Percentiles rank a stretch among this genome's conserved stretches.
phyloP scores from a whole-genome alignment of 2,888 invertebrate genomes.

The Tenthredo amoena region DNA sequence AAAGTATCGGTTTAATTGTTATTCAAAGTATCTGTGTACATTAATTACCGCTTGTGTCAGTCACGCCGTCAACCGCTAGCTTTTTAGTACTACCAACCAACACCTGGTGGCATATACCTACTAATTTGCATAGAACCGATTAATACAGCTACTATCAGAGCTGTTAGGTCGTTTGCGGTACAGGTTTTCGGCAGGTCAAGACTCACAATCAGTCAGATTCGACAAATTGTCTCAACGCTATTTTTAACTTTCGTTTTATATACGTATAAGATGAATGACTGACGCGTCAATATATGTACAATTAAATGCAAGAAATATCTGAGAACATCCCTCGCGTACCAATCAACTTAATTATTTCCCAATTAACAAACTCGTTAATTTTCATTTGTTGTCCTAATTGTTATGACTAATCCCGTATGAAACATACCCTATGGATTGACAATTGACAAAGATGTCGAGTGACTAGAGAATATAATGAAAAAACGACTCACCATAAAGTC shows the following conservation, averaged over 20 bases:
- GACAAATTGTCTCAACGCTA: neutral
- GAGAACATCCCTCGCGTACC: neutral
- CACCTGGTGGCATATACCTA: neutral
- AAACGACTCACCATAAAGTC: neutral
- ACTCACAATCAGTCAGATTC: neutral
- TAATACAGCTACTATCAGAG: conserved; percentile 22
- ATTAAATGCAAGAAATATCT: neutral
- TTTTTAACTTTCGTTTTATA: conserved; percentile 3
- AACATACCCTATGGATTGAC: neutral
- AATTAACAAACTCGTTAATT: neutral
- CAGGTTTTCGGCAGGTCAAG: conserved; percentile 45
- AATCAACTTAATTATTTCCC: neutral
- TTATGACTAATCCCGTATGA: neutral
- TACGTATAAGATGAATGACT: neutral
- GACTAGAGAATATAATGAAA: neutral
- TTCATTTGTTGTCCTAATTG: neutral
- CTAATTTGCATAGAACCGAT: conserved; percentile 46
- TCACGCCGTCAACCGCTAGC: conserved; percentile 22
- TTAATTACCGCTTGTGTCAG: conserved; percentile 26
- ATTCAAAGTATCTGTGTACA: conserved; percentile 21
- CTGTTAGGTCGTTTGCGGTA: conserved; percentile 34
- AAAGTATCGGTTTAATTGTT: conserved; percentile 27
- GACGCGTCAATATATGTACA: neutral
- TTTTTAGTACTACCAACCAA: neutral
- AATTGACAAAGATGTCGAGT: conserved; percentile 15